Conservation (phyloP, 2,113 vertebrate species). For the Tretioscincus oriximinensis region DNA sequence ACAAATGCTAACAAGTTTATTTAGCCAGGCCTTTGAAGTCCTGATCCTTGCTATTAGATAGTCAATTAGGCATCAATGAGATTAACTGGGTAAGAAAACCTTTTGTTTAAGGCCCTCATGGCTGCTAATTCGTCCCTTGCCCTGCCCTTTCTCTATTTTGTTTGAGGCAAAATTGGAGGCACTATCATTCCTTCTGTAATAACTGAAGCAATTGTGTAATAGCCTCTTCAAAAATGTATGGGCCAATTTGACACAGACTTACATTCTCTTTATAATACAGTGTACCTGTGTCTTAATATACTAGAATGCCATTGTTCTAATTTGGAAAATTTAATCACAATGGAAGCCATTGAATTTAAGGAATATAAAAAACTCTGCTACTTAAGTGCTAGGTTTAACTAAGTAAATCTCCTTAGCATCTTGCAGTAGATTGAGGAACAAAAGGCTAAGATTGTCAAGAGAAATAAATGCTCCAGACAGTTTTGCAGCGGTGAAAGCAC, state of each 20-base stretch:
- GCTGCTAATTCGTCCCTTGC: constrained; percentile 43
- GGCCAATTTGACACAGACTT: background rate
- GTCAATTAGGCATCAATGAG: constrained; percentile 67
- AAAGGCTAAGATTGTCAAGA: background rate
- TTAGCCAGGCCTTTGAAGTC: constrained; percentile 61
- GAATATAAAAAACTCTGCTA: background rate
- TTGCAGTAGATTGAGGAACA: constrained; percentile 1
- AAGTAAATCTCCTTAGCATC: constrained; percentile 2
- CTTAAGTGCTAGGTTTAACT: background rate
- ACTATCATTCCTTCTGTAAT: background rate
- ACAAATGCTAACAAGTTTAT: constrained; percentile 69
- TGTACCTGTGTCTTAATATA: background rate
- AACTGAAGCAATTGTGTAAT: background rate
- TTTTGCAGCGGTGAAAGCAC: background rate
- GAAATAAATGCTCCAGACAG: background rate
- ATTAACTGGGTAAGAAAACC: constrained; percentile 57
- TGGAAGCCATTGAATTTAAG: background rate
- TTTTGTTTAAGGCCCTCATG: constrained; percentile 62
- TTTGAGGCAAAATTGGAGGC: constrained; percentile 14
- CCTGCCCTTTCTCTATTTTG: constrained; percentile 36
- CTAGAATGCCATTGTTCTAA: background rate
- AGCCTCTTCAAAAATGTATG: constrained; percentile 28
- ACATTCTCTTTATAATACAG: background rate
- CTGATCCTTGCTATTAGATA: constrained; percentile 65
- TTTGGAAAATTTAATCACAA: constrained; percentile 9